Evolutionary conservation across 2,888 invertebrate species (phyloP), one percentile per base, ranked within the genome.

Genomic region (Acanthopleura granulata): DNA sequence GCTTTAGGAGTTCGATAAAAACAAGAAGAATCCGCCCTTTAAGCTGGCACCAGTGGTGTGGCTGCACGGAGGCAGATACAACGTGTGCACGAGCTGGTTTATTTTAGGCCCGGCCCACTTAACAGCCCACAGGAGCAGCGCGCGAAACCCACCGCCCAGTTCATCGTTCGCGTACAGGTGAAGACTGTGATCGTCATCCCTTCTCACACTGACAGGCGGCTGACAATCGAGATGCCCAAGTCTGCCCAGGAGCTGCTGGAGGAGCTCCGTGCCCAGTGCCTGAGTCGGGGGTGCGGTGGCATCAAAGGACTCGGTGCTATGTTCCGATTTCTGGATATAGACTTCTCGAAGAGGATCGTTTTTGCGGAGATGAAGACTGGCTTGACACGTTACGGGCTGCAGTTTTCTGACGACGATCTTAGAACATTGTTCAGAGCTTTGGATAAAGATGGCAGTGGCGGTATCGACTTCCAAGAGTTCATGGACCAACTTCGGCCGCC

Each of bases 381-480:
- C 0, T 71, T 87, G 11, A 74, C 79, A 57, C 74, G 71, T 11
- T 87, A 80, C 66, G 85, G 86, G 22, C 75, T 86, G 16, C 70
- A 74, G 30, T 82, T 86, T 81, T 80, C 86, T 9, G 83, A 85
- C 12, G 80, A 79, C 12, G 84, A 87, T 22, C 72, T 87, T 11
- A 72, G 70, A 30, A 74, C 74, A 12, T 76, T 87, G 29, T 87
- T 87, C 75, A 27, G 76, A 16, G 80, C 82, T 40, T 75, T 87
- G 25, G 87, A 87, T 73, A 77, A 79, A 40, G 85, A 87, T 75
- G 76, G 81, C 11, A 84, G 82, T 74, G 82, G 83, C 12, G 79
- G 80, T 3, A 83, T 87, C n/a, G 87, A 87, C 75, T 87, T 87
- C 77, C 75, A 79, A 40, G 87, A 87, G 78, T 86, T 87, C 51